Evolutionary conservation across 2,113 vertebrate genomes (phyloP).

Genomic region (Coturnix japonica): DNA sequence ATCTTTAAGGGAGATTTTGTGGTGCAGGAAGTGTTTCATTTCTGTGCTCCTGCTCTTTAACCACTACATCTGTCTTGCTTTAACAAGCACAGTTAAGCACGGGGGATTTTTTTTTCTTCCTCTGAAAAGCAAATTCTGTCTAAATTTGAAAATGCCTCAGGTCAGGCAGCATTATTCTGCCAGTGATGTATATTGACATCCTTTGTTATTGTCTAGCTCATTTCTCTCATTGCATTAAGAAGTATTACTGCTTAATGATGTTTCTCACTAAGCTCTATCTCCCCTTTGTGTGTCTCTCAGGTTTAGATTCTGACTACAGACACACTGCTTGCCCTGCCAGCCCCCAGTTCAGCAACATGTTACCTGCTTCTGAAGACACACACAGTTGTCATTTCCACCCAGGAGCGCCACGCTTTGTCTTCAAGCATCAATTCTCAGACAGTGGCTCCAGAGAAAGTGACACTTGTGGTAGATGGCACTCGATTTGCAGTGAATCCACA

Average conservation of each 20-base stretch:
- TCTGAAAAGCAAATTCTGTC: neutral
- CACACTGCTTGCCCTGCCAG: slow-evolving; percentile 13
- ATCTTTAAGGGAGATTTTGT: neutral
- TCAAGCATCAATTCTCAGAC: slow-evolving; percentile 57
- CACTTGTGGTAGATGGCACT: slow-evolving; percentile 82
- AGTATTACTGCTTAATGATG: neutral
- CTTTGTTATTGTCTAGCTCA: neutral
- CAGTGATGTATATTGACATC: neutral
- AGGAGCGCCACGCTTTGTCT: slow-evolving; percentile 71
- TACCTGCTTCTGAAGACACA: slow-evolving; percentile 60
- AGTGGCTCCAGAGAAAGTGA: slow-evolving; percentile 79
- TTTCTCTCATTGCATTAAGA: neutral
- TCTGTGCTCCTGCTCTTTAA: neutral
- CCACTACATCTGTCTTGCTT: neutral
- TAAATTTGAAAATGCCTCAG: neutral
- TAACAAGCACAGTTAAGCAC: neutral
- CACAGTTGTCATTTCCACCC: slow-evolving; percentile 65
- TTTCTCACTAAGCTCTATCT: neutral
- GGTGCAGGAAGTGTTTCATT: neutral
- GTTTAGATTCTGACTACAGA: slow-evolving; percentile 42
- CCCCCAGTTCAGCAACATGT: slow-evolving; percentile 38
- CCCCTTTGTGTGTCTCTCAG: neutral
- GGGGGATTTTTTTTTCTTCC: neutral
- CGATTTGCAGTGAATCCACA: slow-evolving; percentile 85
- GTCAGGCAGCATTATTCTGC: neutral